Conservation (phyloP, 2,113 vertebrate genomes). For the Aphyosemion australe region DNA sequence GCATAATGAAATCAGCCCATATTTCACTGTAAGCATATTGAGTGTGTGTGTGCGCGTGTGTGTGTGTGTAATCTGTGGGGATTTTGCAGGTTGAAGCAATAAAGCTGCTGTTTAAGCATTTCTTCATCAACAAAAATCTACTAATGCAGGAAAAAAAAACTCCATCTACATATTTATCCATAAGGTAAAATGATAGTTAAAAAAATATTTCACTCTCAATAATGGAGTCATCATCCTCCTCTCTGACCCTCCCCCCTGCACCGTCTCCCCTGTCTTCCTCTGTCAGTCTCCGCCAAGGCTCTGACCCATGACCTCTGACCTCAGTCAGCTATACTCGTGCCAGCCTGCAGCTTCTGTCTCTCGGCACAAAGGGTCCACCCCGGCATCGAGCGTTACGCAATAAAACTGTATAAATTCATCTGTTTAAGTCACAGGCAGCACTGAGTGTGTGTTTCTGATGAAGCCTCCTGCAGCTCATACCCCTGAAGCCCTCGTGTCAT, state of each 20-base stretch:
- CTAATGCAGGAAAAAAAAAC: constrained; percentile 12
- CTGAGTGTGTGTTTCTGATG: constrained; percentile 30
- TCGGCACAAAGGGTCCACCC: background rate
- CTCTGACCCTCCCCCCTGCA: background rate
- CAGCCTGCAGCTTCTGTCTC: constrained; percentile 13
- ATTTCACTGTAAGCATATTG: constrained; percentile 50
- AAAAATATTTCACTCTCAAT: background rate
- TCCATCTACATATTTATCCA: constrained; percentile 1
- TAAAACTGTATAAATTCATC: constrained; percentile 47
- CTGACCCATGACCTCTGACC: constrained; percentile 23
- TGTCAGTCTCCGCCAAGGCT: constrained; percentile 6
- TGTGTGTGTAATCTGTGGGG: constrained; percentile 8
- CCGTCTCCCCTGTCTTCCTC: background rate
- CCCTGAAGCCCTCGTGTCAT: constrained; percentile 26
- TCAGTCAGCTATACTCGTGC: constrained; percentile 3
- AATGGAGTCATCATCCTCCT: constrained; percentile 11
- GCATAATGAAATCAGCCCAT: constrained; percentile 58
- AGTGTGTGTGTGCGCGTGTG: constrained; percentile 34
- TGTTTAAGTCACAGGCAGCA: constrained; percentile 22
- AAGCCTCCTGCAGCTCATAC: constrained; percentile 34
- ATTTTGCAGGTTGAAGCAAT: constrained; percentile 32
- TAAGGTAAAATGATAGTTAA: background rate
- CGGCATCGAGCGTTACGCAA: constrained; percentile 30
- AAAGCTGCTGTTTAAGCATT: constrained; percentile 33
- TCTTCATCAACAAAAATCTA: constrained; percentile 22